Base-by-base conservation (phyloP, 2,888 invertebrate genomes). In the Netelia virgata region DNA sequence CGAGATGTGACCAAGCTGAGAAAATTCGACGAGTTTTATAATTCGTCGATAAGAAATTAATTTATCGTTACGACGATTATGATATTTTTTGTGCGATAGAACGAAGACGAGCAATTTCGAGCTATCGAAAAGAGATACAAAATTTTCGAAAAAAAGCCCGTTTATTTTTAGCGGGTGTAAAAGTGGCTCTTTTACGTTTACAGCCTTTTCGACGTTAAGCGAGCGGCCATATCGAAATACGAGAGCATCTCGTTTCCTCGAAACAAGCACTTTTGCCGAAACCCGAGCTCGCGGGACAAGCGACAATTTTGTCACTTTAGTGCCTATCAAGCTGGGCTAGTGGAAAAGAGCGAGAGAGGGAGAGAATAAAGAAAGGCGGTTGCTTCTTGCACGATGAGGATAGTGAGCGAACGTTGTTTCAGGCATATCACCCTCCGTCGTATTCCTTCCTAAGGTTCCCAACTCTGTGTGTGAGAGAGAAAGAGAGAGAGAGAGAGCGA, bases 281-380 rank as follows among this genome's bases (percentile, higher is more conserved):
- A 79, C 63, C 36, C 55, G 68, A 55, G 53, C 55, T 43, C 78
- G 47, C 57, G 50, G 47, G 74, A 83, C 78, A 83, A 78, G 69
- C 74, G 74, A 83, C 78, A 78, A 83, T 83, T 79, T 83, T 70
- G 74, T 83, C 78, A 78, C 83, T 79, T 78, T 74, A 79, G 78
- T 78, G 74, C 50, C 78, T 79, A 79, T 83, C 74, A 79, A 74
- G 69, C 69, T 16, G 59, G 61, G 18, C 28, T 36, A 68, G 28
- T 23, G 36, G 41, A 28, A 53, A 10, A 73, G 72, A 28, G 72
- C 9, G n/a, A 18, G 18, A 61, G 47, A 36, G 43, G 11, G 36
- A 57, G 18, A 57, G 57, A 57, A n/a, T 6, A 10, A 57, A 28
- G 28, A 28, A 28, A 28, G 28, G 57, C 1, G 57, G 61, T 55